phyloP scores from a whole-genome alignment of 1,140 invertebrate genomes.

The Lithobius niger region DNA sequence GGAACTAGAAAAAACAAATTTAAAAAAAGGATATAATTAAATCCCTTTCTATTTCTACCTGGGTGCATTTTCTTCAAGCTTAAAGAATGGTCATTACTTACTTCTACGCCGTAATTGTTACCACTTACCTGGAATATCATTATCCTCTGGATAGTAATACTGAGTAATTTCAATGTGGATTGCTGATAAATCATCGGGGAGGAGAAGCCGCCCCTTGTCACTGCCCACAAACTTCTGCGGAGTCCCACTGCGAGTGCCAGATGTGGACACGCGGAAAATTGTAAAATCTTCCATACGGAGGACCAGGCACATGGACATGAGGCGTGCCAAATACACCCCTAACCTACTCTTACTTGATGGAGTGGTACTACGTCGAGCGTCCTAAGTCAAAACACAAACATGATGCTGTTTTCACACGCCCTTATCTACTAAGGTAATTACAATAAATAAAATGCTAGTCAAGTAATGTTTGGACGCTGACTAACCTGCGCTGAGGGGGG shows the following conservation, averaged over 20 bases:
- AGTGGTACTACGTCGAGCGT: neutral
- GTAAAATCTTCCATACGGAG: slow-evolving; percentile 78
- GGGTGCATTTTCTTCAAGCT: neutral
- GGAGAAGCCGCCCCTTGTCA: slow-evolving; percentile 63
- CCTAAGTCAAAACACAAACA: too few relatives aligned
- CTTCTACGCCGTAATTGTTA: neutral
- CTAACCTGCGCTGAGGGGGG: slow-evolving; percentile 4
- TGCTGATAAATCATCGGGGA: slow-evolving; percentile 76
- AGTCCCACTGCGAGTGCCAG: slow-evolving; percentile 13
- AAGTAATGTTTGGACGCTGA: too few relatives aligned
- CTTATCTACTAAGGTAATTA: too few relatives aligned
- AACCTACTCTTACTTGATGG: neutral
- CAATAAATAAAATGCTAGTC: too few relatives aligned
- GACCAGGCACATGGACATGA: slow-evolving; percentile 84
- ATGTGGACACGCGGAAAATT: slow-evolving; percentile 61
- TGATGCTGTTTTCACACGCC: too few relatives aligned
- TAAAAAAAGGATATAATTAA: too few relatives aligned
- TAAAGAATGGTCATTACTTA: neutral
- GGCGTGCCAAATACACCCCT: slow-evolving; percentile 28
- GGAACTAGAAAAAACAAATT: slow-evolving; percentile 51
- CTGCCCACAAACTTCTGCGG: slow-evolving; percentile 41
- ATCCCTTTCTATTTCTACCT: too few relatives aligned
- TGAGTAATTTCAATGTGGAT: slow-evolving; percentile 91
- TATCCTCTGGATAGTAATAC: slow-evolving; percentile 91
- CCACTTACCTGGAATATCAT: slow-evolving; percentile 73